Evolutionary conservation across 2,797 vertebrate genomes (phyloP), one percentile per base, ranked within the genome.

Genomic region (Rhabdomys pumilio): DNA sequence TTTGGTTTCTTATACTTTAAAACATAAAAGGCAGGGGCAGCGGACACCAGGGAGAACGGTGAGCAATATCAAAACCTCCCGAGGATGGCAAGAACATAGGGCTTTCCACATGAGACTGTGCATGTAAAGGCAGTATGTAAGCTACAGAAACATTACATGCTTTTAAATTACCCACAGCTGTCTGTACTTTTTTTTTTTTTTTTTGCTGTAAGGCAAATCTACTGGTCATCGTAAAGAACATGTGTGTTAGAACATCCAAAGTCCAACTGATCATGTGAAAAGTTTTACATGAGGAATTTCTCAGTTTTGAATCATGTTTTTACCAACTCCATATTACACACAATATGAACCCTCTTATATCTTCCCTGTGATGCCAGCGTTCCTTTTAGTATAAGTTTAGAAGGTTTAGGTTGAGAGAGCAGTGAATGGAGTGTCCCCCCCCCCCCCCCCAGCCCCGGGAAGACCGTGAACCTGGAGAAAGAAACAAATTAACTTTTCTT

Each of bases 1-100:
- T 86, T 97, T 87, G 61, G 73, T 90, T 94, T 96, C 77, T 65
- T 92, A 38, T 22, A 65, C 26, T 88, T 96, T 90, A 90, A 97
- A 63, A 85, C n/a, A 57, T 88, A 57, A 93, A 96, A 92, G 63
- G 8, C 26, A 82, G 61, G 76, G 75, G 55, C 2, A n/a, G 1
- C 4, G 38, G 75, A 41, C 50, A 75, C 1, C 38, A 72, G 76
- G 41, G 53, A 80, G 84, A 85, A 80, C 8, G 12, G 24, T 50
- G 47, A 57, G 24, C 53, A 29, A 34, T 34, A 29, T 8, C 53
- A 84, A n/a, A n/a, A 44, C 61, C n/a, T 92, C 93, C 41, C 31
- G 24, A 29, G 20, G 63, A 89, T 57, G 69, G 22, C 24, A 65
- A 75, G 12, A 76, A 41, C 86, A 47, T 10, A 38, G 29, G 76